phyloP scores from a whole-genome alignment of 2,888 invertebrate species.

The Drosophila ustulata region DNA sequence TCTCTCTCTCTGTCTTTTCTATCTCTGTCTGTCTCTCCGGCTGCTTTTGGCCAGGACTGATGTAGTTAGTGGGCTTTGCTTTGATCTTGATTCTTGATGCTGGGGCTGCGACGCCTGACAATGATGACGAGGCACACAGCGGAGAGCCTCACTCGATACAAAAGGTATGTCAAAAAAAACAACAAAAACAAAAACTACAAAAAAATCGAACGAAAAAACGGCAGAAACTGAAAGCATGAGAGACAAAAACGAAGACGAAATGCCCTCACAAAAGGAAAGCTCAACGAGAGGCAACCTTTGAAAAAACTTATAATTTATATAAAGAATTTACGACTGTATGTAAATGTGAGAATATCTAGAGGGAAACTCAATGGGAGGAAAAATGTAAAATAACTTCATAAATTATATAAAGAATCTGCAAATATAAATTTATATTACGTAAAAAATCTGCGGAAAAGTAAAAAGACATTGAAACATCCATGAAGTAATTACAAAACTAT shows the following conservation, averaged over 20 bases:
- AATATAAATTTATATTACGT: too few species aligned
- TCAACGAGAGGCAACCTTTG: not conserved
- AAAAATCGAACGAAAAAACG: constrained; percentile 20
- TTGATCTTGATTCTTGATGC: constrained; percentile 79
- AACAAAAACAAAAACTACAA: constrained; percentile 29
- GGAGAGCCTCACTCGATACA: constrained; percentile 60
- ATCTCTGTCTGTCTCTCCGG: constrained; percentile 31
- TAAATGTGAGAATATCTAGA: too few species aligned
- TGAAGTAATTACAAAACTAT: too few species aligned
- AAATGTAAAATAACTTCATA: too few species aligned
- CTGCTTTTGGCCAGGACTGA: constrained; percentile 38
- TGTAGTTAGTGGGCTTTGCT: constrained; percentile 79
- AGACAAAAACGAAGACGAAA: constrained; percentile 4
- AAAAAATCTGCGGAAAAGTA: too few species aligned
- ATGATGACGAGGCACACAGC: constrained; percentile 74
- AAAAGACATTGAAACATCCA: too few species aligned
- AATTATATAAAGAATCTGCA: too few species aligned
- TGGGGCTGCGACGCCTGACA: constrained; percentile 75
- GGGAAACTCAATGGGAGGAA: too few species aligned
- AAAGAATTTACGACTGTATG: too few species aligned
- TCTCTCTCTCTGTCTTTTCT: constrained; percentile 23
- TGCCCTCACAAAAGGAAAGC: constrained; percentile 26
- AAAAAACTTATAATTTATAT: too few species aligned
- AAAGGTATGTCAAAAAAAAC: constrained; percentile 67
- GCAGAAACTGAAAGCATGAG: constrained; percentile 7